Evolutionary conservation across 2,797 vertebrate genomes (phyloP).

Genomic region (Neoniphon sammara): DNA sequence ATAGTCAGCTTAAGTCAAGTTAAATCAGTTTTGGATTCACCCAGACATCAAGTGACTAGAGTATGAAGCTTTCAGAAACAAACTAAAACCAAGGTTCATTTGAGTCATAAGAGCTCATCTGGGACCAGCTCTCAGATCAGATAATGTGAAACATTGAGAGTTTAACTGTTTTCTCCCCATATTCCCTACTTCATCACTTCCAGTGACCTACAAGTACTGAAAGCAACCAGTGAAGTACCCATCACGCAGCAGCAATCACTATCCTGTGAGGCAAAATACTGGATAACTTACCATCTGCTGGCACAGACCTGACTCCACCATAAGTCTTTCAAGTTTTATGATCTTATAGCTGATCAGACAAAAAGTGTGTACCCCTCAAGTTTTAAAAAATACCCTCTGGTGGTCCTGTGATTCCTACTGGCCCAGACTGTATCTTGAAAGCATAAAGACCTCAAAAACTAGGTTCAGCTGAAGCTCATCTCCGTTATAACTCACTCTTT

Average conservation of each 20-base stretch:
- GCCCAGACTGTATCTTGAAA: background rate
- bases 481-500: conserved; percentile 45
- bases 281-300: conserved; percentile 37
- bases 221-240: background rate
- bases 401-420: background rate
- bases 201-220: background rate
- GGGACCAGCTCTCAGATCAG: background rate
- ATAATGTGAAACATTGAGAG: background rate
- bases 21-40: background rate
- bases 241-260: background rate
- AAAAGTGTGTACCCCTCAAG: conserved; percentile 5
- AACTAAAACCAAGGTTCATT: background rate
- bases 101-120: background rate
- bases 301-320: conserved; percentile 49
- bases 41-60: background rate
- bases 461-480: background rate
- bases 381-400: conserved; percentile 5
- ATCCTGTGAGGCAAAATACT: background rate
- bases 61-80: background rate
- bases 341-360: conserved; percentile 38
- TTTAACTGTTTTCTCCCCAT: background rate
- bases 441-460: background rate
- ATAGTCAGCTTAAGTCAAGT: conserved; percentile 19
- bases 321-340: conserved; percentile 32
- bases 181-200: background rate